Evolutionary conservation across 1,140 invertebrate species (phyloP).

Genomic region (Parasteatoda tepidariorum): DNA sequence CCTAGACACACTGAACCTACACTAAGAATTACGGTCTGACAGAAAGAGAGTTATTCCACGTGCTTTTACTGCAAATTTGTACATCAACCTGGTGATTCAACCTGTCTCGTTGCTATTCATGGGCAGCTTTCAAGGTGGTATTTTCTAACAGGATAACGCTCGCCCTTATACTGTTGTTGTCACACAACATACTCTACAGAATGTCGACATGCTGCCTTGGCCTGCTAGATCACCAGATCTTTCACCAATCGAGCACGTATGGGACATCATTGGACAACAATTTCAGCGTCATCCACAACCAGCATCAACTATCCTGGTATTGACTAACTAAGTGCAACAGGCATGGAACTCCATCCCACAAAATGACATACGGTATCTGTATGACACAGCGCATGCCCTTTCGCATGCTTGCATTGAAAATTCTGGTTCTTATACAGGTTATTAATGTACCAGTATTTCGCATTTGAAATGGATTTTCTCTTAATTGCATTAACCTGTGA

Average conservation of each 20-base stretch:
- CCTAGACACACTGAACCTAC: background rate
- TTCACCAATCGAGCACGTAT: background rate
- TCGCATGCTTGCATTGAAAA: background rate
- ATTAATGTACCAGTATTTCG: background rate
- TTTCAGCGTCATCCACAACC: background rate
- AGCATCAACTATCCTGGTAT: background rate
- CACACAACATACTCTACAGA: constrained; percentile 13
- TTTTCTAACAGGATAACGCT: constrained; percentile 49
- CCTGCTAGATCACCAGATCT: constrained; percentile 1
- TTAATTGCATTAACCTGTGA: no score
- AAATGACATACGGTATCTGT: background rate
- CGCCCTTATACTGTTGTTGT: background rate
- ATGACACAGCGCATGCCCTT: background rate
- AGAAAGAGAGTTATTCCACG: background rate
- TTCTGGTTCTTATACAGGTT: background rate
- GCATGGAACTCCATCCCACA: background rate
- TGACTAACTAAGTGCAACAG: background rate
- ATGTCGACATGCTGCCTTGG: background rate
- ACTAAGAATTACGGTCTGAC: background rate
- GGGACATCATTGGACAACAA: background rate
- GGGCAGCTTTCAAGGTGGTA: background rate
- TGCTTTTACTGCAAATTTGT: background rate
- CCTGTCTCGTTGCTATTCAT: background rate
- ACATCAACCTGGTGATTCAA: background rate
- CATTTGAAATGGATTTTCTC: background rate